phyloP scores from a whole-genome alignment of 2,888 invertebrate species.

The Blastobasis adustella region DNA sequence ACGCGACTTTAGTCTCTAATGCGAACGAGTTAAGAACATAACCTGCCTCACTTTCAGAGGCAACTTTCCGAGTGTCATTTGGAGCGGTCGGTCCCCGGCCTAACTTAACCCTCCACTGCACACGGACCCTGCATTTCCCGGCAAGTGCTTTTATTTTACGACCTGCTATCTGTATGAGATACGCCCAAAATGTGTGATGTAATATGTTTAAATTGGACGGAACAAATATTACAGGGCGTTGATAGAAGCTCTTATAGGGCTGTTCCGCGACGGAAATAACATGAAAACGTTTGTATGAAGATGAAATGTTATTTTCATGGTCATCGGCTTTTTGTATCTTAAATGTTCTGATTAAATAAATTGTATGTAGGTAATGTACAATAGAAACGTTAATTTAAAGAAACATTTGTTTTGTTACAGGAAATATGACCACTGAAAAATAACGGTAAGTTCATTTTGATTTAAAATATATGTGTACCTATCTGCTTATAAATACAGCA shows the following conservation, averaged over 20 bases:
- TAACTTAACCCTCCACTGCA: slow-evolving; percentile 30
- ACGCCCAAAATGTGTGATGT: slow-evolving; percentile 47
- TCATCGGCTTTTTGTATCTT: neutral
- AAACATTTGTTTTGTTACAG: too few relatives aligned
- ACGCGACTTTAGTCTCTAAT: neutral
- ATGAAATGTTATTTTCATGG: too few relatives aligned
- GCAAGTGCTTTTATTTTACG: slow-evolving; percentile 51
- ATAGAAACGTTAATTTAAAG: too few relatives aligned
- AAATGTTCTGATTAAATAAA: neutral
- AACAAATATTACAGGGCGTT: slow-evolving; percentile 31
- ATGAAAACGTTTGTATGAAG: neutral
- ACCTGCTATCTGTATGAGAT: slow-evolving; percentile 46
- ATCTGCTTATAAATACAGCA: too few relatives aligned
- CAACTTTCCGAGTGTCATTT: too few relatives aligned
- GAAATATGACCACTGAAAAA: too few relatives aligned
- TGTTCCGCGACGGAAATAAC: too few relatives aligned
- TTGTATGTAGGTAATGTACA: too few relatives aligned
- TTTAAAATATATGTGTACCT: too few relatives aligned
- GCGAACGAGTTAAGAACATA: neutral
- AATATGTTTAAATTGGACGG: slow-evolving; percentile 41
- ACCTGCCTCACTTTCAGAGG: too few relatives aligned
- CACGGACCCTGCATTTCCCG: slow-evolving; percentile 24
- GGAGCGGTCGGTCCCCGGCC: slow-evolving; percentile 12
- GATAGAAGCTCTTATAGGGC: slow-evolving; percentile 4
- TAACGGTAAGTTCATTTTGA: too few relatives aligned